Conservation (phyloP, 2,888 invertebrate species). For the Tinea semifulvella region DNA sequence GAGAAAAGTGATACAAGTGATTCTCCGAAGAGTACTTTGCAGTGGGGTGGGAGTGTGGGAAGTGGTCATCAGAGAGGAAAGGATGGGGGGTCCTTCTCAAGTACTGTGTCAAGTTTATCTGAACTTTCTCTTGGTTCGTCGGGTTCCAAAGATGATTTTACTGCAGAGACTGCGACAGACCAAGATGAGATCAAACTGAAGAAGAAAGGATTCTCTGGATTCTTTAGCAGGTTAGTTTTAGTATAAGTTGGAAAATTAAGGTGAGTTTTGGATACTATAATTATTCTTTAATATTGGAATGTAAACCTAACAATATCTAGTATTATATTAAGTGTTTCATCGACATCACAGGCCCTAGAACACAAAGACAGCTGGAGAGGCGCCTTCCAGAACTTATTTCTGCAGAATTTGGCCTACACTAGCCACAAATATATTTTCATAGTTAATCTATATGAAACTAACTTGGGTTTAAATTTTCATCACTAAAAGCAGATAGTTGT, state of each 20-base stretch:
- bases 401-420: too few species aligned
- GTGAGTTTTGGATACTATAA: too few species aligned
- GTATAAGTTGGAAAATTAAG: neutral
- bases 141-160: slow-evolving; percentile 59
- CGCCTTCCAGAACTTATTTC: too few species aligned
- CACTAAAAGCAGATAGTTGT: too few species aligned
- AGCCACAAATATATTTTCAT: too few species aligned
- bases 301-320: too few species aligned
- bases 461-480: too few species aligned
- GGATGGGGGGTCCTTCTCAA: slow-evolving; percentile 72
- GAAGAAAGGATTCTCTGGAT: slow-evolving; percentile 69
- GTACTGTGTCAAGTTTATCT: slow-evolving; percentile 76
- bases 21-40: slow-evolving; percentile 58
- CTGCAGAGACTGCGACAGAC: slow-evolving; percentile 29
- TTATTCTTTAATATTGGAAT: too few species aligned
- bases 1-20: slow-evolving; percentile 63
- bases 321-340: too few species aligned
- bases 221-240: slow-evolving; percentile 67
- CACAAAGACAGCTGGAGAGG: too few species aligned
- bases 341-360: too few species aligned
- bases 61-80: slow-evolving; percentile 61
- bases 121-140: slow-evolving; percentile 73
- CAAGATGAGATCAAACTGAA: slow-evolving; percentile 58
- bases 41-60: slow-evolving; percentile 52
- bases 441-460: too few species aligned